phyloP scores from a whole-genome alignment of 2,113 vertebrate genomes.

The Microtus ochrogaster region DNA sequence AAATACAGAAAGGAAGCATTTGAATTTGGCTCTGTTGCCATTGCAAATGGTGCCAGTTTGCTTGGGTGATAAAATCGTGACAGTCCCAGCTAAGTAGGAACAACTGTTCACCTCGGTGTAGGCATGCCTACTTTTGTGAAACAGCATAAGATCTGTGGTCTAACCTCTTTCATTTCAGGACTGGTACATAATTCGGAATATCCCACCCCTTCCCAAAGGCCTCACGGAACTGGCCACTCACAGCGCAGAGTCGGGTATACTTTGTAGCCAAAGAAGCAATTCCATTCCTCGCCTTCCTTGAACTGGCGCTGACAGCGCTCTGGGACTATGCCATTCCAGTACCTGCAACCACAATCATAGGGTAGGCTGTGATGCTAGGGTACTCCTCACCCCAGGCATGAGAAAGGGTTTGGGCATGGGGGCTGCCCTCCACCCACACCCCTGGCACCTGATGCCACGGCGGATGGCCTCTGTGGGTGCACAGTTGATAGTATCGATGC shows the following conservation, averaged over 20 bases:
- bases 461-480: conserved; percentile 97
- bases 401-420: neutral
- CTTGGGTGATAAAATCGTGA: neutral
- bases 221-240: conserved; percentile 81
- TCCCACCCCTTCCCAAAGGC: neutral
- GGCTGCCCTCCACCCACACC: neutral
- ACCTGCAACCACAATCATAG: conserved; percentile 85
- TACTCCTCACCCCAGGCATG: accelerated
- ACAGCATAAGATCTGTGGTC: neutral
- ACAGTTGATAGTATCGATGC: conserved; percentile 92
- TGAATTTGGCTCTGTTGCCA: too few species aligned
- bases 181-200: neutral
- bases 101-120: accelerated
- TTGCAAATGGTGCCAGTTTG: neutral
- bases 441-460: conserved; percentile 93
- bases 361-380: neutral
- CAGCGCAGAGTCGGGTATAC: conserved; percentile 97
- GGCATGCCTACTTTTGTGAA: neutral
- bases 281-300: conserved; percentile 97
- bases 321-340: conserved; percentile 96
- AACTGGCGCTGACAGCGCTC: conserved; percentile 92
- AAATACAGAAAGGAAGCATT: neutral
- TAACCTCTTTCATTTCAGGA: neutral
- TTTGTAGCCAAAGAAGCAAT: conserved; percentile 99
- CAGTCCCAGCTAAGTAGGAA: neutral